These are phyloP conservation scores for Rhopalosiphum nymphaeae DNA, from an alignment of 2,888 invertebrate genomes.

Conservation along the genomic window DNA sequence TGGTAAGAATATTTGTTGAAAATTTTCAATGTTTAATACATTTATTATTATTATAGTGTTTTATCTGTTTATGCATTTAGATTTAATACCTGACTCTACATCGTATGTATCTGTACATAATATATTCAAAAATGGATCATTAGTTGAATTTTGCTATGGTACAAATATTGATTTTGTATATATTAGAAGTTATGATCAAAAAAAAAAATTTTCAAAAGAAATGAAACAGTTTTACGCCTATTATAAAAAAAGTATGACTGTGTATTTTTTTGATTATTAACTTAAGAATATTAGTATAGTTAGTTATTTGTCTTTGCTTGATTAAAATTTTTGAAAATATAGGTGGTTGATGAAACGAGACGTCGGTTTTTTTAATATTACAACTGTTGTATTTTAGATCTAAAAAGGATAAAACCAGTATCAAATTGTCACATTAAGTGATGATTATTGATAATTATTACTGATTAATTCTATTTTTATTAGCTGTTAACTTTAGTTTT, in stretches of 20 bases:
- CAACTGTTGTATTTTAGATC: no score
- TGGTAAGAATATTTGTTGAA: not conserved
- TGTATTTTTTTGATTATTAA: not conserved
- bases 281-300: not conserved
- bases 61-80: not conserved
- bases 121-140: slow-evolving; percentile 45
- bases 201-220: slow-evolving; percentile 17
- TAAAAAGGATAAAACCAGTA: no score
- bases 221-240: slow-evolving; percentile 25
- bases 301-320: no score
- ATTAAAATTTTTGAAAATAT: no score
- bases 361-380: no score
- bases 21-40: not conserved
- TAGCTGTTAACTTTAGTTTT: no score
- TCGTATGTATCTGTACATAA: not conserved
- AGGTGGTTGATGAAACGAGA: no score
- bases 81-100: not conserved
- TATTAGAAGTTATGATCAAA: slow-evolving; percentile 26
- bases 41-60: not conserved
- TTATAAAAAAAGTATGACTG: slow-evolving; percentile 18
- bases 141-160: slow-evolving; percentile 45
- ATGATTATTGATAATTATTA: no score
- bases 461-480: no score
- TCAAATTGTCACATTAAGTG: no score
- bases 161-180: slow-evolving; percentile 47